These are phyloP conservation scores for Cydia fagiglandana DNA, from an alignment of 1,140 invertebrate genomes.

Conservation along the genomic window DNA sequence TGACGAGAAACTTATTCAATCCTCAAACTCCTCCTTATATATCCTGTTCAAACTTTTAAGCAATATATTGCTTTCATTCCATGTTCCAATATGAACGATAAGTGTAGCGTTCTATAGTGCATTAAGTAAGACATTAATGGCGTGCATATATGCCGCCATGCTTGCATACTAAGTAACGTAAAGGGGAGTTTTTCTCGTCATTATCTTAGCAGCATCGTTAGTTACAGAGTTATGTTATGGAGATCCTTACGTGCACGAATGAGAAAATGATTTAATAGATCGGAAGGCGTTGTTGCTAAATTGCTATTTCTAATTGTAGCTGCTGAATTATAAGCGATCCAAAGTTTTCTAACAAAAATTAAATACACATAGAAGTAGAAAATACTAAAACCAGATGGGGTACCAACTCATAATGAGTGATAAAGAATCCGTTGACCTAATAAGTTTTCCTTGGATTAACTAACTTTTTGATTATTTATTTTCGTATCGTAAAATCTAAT, in stretches of 20 bases:
- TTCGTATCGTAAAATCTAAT: too few relatives aligned
- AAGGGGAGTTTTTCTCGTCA: constrained; percentile 5
- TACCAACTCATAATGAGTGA: too few relatives aligned
- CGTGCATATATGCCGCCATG: constrained; percentile 1
- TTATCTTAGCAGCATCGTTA: background rate
- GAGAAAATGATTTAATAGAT: background rate
- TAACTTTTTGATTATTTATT: too few relatives aligned
- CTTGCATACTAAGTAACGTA: constrained; percentile 1
- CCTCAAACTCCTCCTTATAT: too few relatives aligned
- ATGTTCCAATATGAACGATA: background rate
- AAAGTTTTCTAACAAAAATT: too few relatives aligned
- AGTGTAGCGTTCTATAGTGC: background rate
- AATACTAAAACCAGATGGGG: too few relatives aligned
- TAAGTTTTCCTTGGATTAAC: too few relatives aligned
- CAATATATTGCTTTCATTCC: too few relatives aligned
- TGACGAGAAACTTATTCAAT: too few relatives aligned
- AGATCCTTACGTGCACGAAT: background rate
- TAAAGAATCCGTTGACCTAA: too few relatives aligned
- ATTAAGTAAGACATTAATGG: background rate
- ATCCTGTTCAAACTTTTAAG: too few relatives aligned
- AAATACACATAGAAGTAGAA: too few relatives aligned
- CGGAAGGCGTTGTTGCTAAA: background rate
- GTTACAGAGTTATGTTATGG: background rate
- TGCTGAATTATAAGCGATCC: background rate
- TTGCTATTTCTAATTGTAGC: background rate